Evolutionary conservation across 2,888 invertebrate species (phyloP).

Genomic region (Lithophane socia): DNA sequence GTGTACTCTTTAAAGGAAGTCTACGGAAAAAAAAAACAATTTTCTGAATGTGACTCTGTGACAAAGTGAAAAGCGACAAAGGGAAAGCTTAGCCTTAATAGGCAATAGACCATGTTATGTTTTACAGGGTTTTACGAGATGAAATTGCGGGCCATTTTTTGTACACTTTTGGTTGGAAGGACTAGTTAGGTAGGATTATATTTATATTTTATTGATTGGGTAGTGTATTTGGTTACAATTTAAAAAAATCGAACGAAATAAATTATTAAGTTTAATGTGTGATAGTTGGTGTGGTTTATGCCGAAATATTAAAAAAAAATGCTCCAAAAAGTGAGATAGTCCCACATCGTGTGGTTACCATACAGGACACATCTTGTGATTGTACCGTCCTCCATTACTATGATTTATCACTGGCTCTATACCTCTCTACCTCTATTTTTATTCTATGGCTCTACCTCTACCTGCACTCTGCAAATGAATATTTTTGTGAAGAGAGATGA

Average conservation of each 20-base stretch:
- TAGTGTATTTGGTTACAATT: background rate
- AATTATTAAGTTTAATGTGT: too few species aligned
- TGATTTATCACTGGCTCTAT: slow-evolving; percentile 67
- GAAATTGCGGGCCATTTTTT: background rate
- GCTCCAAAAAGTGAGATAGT: background rate
- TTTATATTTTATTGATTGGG: background rate
- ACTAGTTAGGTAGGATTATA: background rate
- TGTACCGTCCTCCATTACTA: slow-evolving; percentile 68
- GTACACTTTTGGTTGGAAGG: background rate
- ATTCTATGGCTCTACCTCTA: slow-evolving; percentile 17
- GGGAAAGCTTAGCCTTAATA: background rate
- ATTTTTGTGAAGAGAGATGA: slow-evolving; percentile 29
- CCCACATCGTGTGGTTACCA: slow-evolving; percentile 29
- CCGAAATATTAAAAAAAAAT: background rate
- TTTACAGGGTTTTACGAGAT: background rate
- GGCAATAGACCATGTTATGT: background rate
- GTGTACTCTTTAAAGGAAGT: background rate
- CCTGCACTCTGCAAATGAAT: slow-evolving; percentile 43
- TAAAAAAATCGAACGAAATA: background rate
- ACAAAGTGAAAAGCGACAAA: background rate
- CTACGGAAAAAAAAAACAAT: background rate
- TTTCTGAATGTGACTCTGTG: background rate
- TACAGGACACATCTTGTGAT: slow-evolving; percentile 66
- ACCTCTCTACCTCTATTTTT: slow-evolving; percentile 9
- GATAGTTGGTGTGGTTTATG: too few species aligned